Evolutionary conservation across 2,888 invertebrate species (phyloP), one percentile per base, ranked within the genome.

Genomic region (Enchytraeus crypticus): DNA sequence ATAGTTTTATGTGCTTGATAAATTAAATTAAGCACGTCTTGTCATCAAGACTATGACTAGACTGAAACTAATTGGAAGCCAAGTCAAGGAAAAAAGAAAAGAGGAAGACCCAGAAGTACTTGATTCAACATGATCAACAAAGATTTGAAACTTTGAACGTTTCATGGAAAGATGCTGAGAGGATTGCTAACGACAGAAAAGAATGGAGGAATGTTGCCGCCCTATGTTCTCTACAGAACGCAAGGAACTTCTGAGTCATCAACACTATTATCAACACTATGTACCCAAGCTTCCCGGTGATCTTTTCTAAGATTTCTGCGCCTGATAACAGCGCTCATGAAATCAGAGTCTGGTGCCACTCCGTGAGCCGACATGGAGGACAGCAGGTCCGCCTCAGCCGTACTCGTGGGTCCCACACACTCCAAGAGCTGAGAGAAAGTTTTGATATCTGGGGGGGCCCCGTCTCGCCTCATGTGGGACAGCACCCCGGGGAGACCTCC

Each of bases 321-420:
- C 72, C 88, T 89, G 57, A 95, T 91, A 11, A 93, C 82, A 80
- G 87, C 84, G 77, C 92, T 93, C 73, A 86, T 91, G 77, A 92
- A 90, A 74, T 86, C 87, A 60, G 88, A 84, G 79, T 93, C 91
- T 1, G 87, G 82, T 69, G 82, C 83, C 79, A 79, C 63, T 79
- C 64, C 57, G 27, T 62, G 21, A 1, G 53, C 78, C 60, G 84
- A 83, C 78, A 91, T 85, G 59, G 81, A 78, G 56, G 79, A 77
- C 4, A 92, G 72, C 8, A 92, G 74, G 64, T 84, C 71, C 57
- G 85, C 82, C 77, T 95, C 92, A 21, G 85, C 84, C 57, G 84
- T 81, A 64, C 78, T 73, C 21, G 84, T 85, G 29, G 84, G 80
- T 2, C 90, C 88, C 63, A 89, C 81, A 57, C 86, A 81, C 68